Percentiles rank a stretch among this genome's conserved stretches.
Evolutionary conservation across 1,140 invertebrate species (phyloP).

Genomic region (Brachionus sp.): DNA sequence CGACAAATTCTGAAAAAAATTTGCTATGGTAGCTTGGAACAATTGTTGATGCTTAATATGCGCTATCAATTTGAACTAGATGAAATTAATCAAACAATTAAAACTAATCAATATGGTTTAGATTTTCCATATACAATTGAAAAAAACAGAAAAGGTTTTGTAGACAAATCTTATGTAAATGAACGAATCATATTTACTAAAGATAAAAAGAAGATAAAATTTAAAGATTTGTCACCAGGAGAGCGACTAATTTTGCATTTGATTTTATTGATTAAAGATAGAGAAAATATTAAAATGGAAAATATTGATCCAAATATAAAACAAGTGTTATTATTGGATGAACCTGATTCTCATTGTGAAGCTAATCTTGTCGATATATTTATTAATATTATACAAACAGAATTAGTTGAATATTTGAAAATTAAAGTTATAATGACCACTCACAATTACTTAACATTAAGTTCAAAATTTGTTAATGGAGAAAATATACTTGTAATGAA

Average conservation of each 20-base stretch:
- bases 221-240: conserved; percentile 1
- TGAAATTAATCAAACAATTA: not conserved
- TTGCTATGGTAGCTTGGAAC: not conserved
- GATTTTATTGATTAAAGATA: conserved; percentile 13
- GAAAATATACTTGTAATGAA: not conserved
- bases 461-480: not conserved
- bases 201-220: not conserved
- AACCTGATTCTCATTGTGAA: conserved; percentile 10
- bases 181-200: not conserved
- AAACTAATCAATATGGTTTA: not conserved
- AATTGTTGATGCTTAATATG: conserved; percentile 4
- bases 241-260: not conserved
- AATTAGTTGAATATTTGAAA: not conserved
- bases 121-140: not conserved
- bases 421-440: conserved; percentile 9
- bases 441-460: conserved; percentile 10
- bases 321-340: not conserved
- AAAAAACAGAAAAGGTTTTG: not conserved
- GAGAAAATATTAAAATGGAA: not conserved
- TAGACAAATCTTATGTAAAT: not conserved
- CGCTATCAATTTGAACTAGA: not conserved
- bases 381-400: not conserved
- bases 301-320: not conserved
- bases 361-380: not conserved
- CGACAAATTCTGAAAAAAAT: not conserved